Evolutionary conservation across 1,140 invertebrate species (phyloP).

Genomic region (Drosophila athabasca): DNA sequence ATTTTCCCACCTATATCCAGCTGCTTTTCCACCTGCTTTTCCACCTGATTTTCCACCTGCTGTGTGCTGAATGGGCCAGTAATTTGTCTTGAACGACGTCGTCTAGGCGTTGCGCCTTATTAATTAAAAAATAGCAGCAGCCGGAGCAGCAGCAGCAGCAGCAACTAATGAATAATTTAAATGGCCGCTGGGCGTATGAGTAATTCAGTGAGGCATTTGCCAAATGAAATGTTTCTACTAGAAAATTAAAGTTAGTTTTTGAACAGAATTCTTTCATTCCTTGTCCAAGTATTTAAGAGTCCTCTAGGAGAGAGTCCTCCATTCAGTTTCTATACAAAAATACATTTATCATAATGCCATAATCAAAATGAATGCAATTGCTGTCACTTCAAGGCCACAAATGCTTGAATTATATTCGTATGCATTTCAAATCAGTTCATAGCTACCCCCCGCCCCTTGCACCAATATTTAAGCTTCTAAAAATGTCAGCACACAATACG

Average conservation of each 20-base stretch:
- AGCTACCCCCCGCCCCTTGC: no score
- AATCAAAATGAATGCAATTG: slow-evolving; percentile 31
- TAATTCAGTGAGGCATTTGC: slow-evolving; percentile 39
- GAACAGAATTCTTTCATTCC: no score
- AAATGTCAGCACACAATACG: slow-evolving; percentile 8
- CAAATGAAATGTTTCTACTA: slow-evolving; percentile 35
- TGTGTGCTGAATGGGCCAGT: slow-evolving; percentile 5
- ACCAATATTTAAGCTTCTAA: neutral
- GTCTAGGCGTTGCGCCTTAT: slow-evolving; percentile 50
- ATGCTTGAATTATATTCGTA: slow-evolving; percentile 3
- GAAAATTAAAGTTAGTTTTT: no score
- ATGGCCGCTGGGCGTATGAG: slow-evolving; percentile 52
- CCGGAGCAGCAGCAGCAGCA: slow-evolving; percentile 36
- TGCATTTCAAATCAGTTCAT: slow-evolving; percentile 53
- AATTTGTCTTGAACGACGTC: slow-evolving; percentile 54
- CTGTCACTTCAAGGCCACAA: slow-evolving; percentile 20
- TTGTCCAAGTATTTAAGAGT: no score
- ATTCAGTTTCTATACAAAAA: no score
- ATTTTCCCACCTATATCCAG: slow-evolving; percentile 21
- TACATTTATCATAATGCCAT: neutral
- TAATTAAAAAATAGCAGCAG: slow-evolving; percentile 68
- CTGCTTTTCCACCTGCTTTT: slow-evolving; percentile 5
- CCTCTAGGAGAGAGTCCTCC: no score
- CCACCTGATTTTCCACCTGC: no score
- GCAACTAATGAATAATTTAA: slow-evolving; percentile 26